Percentiles rank a stretch among this genome's conserved stretches.
phyloP scores from a whole-genome alignment of 2,888 invertebrate genomes.

The Reticulitermes lucifugus region DNA sequence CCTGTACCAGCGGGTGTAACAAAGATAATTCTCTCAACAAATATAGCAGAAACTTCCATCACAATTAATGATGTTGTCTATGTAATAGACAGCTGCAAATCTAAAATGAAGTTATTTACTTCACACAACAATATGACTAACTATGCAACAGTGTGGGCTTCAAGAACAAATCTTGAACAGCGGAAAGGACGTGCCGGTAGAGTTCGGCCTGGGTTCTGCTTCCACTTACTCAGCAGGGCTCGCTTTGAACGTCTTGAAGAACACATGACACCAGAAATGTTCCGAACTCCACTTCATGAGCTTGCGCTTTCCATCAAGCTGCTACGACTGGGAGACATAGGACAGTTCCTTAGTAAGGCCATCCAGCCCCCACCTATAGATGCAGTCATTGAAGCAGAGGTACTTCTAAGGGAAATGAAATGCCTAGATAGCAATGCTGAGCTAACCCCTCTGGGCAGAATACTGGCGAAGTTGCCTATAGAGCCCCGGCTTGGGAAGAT shows the following conservation, averaged over 20 bases:
- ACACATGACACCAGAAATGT: constrained; percentile 97
- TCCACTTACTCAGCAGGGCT: constrained; percentile 87
- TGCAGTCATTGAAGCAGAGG: constrained; percentile 79
- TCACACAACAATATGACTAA: constrained; percentile 99
- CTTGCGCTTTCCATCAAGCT: constrained; percentile 92
- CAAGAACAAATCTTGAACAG: constrained; percentile 94
- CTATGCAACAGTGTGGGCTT: constrained; percentile 97
- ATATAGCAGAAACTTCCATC: constrained; percentile 98
- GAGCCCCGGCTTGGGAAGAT: constrained; percentile 97
- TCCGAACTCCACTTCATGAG: constrained; percentile 96
- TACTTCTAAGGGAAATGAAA: constrained; percentile 77
- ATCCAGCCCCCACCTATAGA: constrained; percentile 97
- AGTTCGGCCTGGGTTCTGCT: constrained; percentile 93
- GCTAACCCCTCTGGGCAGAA: constrained; percentile 91
- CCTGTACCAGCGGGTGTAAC: constrained; percentile 85
- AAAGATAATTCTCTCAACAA: constrained; percentile 96
- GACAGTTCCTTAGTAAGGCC: constrained; percentile 94
- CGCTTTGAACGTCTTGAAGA: constrained; percentile 82
- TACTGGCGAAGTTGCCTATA: constrained; percentile 93
- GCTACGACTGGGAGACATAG: constrained; percentile 89
- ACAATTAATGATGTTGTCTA: constrained; percentile 99
- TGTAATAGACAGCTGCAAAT: constrained; percentile 97
- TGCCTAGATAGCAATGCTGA: constrained; percentile 90
- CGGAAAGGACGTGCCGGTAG: constrained; percentile 95
- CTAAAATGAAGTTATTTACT: constrained; percentile 97